These are phyloP conservation scores for Seriola aureovittata DNA, from an alignment of 2,113 vertebrate genomes.

Conservation along the genomic window DNA sequence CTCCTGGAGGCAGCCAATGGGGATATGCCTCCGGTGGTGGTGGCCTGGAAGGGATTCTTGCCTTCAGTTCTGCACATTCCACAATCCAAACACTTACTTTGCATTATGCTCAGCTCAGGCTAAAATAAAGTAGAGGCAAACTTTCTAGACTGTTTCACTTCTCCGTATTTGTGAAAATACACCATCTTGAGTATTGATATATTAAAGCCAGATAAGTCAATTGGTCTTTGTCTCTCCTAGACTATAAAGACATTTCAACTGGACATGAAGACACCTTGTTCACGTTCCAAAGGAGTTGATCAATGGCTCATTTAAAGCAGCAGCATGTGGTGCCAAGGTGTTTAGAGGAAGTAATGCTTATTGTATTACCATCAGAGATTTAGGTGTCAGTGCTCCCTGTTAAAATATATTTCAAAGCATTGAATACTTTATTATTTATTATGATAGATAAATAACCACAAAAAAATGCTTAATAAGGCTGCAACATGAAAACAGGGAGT, in stretches of 20 bases:
- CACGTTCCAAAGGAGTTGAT: slow-evolving; percentile 63
- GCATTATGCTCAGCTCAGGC: slow-evolving; percentile 80
- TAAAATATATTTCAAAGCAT: slow-evolving; percentile 27
- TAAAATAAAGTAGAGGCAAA: slow-evolving; percentile 76
- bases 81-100: slow-evolving; percentile 81
- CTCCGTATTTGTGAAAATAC: slow-evolving; percentile 49
- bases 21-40: slow-evolving; percentile 78
- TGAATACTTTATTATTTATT: slow-evolving; percentile 18
- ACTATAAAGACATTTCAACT: slow-evolving; percentile 52
- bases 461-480: slow-evolving; percentile 27
- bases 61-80: slow-evolving; percentile 67
- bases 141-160: slow-evolving; percentile 77
- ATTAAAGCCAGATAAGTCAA: slow-evolving; percentile 55
- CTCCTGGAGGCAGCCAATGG: slow-evolving; percentile 87
- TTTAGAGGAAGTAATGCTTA: slow-evolving; percentile 31
- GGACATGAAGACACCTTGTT: slow-evolving; percentile 49
- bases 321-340: slow-evolving; percentile 9
- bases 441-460: slow-evolving; percentile 19
- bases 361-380: slow-evolving; percentile 27
- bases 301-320: slow-evolving; percentile 58
- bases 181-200: slow-evolving; percentile 48
- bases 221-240: slow-evolving; percentile 29
- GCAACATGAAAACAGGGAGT: slow-evolving; percentile 15
- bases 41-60: slow-evolving; percentile 75
- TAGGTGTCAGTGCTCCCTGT: slow-evolving; percentile 27